phyloP scores from a whole-genome alignment of 35 echinoderm and acorn worm genomes.

The Diadema setosum region DNA sequence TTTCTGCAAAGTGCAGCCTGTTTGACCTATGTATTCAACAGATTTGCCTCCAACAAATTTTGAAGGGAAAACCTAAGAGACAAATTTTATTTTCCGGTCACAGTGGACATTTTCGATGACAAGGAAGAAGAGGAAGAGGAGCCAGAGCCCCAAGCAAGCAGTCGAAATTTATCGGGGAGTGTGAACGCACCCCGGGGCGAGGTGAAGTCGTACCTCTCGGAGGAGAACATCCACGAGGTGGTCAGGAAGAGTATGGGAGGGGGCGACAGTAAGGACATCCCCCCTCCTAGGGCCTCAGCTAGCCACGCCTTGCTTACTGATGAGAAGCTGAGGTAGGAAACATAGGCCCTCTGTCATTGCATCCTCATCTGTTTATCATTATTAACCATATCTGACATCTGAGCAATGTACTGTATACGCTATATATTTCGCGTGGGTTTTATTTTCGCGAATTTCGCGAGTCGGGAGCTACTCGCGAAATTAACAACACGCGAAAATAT shows the following conservation, averaged over 20 bases:
- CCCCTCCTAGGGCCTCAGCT: background rate
- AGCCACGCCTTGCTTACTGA: constrained; percentile 85
- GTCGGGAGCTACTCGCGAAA: too few relatives aligned
- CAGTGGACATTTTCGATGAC: constrained; percentile 99
- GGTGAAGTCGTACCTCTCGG: constrained; percentile 71
- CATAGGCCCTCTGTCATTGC: too few relatives aligned
- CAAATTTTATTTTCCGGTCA: background rate
- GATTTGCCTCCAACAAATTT: too few relatives aligned
- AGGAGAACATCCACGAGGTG: constrained; percentile 80
- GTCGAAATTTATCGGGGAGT: background rate
- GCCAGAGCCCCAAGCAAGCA: background rate
- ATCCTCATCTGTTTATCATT: too few relatives aligned
- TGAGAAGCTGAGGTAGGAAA: constrained; percentile 93
- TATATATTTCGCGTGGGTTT: too few relatives aligned
- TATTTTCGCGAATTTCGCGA: too few relatives aligned
- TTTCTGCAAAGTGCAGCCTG: too few relatives aligned
- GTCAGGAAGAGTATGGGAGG: background rate
- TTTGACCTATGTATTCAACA: background rate
- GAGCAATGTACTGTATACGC: too few relatives aligned
- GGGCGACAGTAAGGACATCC: background rate
- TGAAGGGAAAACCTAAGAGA: too few relatives aligned
- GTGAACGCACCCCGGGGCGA: background rate
- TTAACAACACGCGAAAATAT: too few relatives aligned
- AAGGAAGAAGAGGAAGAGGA: constrained; percentile 62
- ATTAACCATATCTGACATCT: too few relatives aligned